Percentiles rank a stretch among this genome's conserved stretches.
These are phyloP conservation scores for Takifugu flavidus DNA, from an alignment of 2,113 vertebrate species.

Conservation along the genomic window DNA sequence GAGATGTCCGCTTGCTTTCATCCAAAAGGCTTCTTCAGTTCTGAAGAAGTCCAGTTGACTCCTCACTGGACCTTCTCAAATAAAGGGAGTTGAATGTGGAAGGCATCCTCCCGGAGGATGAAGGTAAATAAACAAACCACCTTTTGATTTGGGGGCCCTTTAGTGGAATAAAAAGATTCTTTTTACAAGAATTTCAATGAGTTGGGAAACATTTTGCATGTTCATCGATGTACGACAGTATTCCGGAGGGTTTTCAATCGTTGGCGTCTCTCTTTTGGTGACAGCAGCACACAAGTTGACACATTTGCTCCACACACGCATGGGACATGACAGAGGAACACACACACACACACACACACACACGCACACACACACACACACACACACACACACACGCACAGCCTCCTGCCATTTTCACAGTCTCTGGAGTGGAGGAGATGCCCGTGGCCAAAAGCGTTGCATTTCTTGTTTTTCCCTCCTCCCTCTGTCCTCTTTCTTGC, in stretches of 20 bases:
- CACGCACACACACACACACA: constrained; percentile 26
- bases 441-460: constrained; percentile 61
- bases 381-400: constrained; percentile 32
- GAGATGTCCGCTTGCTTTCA: too few relatives aligned
- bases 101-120: constrained; percentile 27
- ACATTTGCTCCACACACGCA: neutral
- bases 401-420: constrained; percentile 62
- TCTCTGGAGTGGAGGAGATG: constrained; percentile 65
- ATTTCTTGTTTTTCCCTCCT: constrained; percentile 32
- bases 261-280: constrained; percentile 49
- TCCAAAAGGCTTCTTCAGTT: too few relatives aligned
- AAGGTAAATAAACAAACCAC: constrained; percentile 51
- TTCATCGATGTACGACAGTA: constrained; percentile 46
- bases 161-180: constrained; percentile 38
- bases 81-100: constrained; percentile 9
- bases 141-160: constrained; percentile 57
- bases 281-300: constrained; percentile 45
- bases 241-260: constrained; percentile 51
- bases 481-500: constrained; percentile 23
- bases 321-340: neutral
- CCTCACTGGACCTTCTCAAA: too few relatives aligned
- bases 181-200: constrained; percentile 16
- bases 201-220: constrained; percentile 13
- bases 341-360: constrained; percentile 16
- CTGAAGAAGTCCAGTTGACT: too few relatives aligned